Conservation (phyloP, 2,888 invertebrate genomes). For the Bugula neritina region DNA sequence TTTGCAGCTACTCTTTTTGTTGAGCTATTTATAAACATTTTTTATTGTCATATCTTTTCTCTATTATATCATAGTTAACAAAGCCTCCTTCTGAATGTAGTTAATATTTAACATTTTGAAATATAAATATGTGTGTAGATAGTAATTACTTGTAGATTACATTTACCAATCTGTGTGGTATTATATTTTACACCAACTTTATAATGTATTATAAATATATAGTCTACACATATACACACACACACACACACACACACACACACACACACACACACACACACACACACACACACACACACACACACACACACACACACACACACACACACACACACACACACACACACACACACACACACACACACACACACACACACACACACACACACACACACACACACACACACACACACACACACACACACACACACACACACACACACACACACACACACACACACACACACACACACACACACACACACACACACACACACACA, state of each 20-base stretch:
- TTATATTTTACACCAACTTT: too few relatives aligned
- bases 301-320: not conserved
- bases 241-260: not conserved
- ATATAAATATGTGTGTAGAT: too few relatives aligned
- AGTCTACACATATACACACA: not conserved
- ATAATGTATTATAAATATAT: not conserved
- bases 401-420: constrained; percentile 2
- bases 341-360: too few relatives aligned
- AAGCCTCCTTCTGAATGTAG: too few relatives aligned
- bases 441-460: not conserved
- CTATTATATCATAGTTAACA: too few relatives aligned
- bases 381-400: not conserved
- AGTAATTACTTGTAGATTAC: too few relatives aligned
- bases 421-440: not conserved
- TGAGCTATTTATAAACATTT: too few relatives aligned
- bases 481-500: not conserved
- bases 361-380: not conserved
- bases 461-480: constrained; percentile 2
- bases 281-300: not conserved
- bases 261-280: not conserved
- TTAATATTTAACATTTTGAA: too few relatives aligned
- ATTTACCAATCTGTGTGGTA: too few relatives aligned
- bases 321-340: not conserved
- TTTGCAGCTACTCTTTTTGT: too few relatives aligned
- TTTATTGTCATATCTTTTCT: too few relatives aligned